Percentiles rank a stretch among this genome's conserved stretches.
Conservation (phyloP, 2,113 vertebrate species). For the Mormyrus lacerda region DNA sequence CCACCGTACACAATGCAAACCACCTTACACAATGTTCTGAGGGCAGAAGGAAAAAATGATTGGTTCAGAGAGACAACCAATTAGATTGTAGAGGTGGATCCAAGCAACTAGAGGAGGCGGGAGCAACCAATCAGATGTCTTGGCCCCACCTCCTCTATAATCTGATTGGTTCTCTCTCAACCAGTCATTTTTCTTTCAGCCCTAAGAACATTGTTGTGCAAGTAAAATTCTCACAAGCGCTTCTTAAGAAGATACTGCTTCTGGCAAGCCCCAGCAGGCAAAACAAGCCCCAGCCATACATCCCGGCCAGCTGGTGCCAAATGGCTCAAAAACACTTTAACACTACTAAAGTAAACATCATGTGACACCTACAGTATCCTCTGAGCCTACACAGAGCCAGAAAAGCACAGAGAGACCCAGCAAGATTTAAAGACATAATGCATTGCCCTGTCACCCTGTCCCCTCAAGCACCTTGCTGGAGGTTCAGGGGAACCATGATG, state of each 20-base stretch:
- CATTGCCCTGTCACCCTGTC: not conserved
- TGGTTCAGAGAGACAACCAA: too few species aligned
- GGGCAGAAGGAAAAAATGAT: too few species aligned
- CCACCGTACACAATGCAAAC: not conserved
- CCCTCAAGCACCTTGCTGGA: not conserved
- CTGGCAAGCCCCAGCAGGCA: not conserved
- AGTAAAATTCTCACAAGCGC: too few species aligned
- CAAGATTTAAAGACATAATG: not conserved
- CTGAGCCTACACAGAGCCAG: not conserved
- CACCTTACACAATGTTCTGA: not conserved
- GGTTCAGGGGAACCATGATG: not conserved
- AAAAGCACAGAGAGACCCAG: not conserved
- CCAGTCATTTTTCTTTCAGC: too few species aligned
- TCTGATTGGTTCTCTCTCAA: too few species aligned
- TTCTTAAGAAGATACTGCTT: not conserved
- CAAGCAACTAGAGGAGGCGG: too few species aligned
- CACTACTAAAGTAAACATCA: not conserved
- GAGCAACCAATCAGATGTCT: too few species aligned
- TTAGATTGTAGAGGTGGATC: too few species aligned
- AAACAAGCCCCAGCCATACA: not conserved
- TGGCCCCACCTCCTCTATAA: too few species aligned
- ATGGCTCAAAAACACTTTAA: not conserved
- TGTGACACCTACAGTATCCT: not conserved
- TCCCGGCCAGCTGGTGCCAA: not conserved
- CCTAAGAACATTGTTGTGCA: too few species aligned